These are phyloP conservation scores for Rhinogobio ventralis DNA, from an alignment of 2,797 vertebrate species.

Conservation along the genomic window DNA sequence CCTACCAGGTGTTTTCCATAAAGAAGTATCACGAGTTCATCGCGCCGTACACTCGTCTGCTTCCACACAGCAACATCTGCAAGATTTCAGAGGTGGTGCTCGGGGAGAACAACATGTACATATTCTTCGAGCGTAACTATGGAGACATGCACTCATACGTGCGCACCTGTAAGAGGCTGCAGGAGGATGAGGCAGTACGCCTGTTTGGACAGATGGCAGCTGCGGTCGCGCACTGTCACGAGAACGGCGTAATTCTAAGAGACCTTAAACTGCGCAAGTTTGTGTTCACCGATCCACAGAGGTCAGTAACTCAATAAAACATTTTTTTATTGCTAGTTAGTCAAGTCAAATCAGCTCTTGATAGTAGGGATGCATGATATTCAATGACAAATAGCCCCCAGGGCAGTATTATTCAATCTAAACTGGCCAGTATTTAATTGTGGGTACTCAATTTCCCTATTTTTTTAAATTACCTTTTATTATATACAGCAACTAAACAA, in stretches of 20 bases:
- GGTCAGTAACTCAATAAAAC: constrained; percentile 71
- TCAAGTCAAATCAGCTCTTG: background rate
- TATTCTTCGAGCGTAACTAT: constrained; percentile 76
- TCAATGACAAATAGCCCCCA: background rate
- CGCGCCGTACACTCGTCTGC: constrained; percentile 77
- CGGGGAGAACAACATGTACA: constrained; percentile 72
- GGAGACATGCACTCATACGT: constrained; percentile 88
- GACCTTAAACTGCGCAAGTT: constrained; percentile 88
- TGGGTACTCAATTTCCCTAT: background rate
- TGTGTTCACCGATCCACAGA: constrained; percentile 81
- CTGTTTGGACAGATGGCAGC: constrained; percentile 84
- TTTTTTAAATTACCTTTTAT: background rate
- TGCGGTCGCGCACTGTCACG: constrained; percentile 81
- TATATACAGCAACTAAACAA: background rate
- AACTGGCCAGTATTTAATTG: background rate
- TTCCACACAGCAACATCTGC: constrained; percentile 78
- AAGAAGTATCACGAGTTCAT: constrained; percentile 76
- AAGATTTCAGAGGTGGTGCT: constrained; percentile 76
- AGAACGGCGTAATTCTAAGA: constrained; percentile 78
- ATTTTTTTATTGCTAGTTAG: background rate
- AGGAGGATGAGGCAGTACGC: constrained; percentile 75
- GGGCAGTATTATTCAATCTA: too few relatives aligned
- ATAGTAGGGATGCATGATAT: background rate
- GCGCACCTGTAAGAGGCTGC: constrained; percentile 76
- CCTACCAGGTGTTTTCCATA: constrained; percentile 78